phyloP scores from a whole-genome alignment of 2,888 invertebrate genomes.

The Melanchra persicariae region DNA sequence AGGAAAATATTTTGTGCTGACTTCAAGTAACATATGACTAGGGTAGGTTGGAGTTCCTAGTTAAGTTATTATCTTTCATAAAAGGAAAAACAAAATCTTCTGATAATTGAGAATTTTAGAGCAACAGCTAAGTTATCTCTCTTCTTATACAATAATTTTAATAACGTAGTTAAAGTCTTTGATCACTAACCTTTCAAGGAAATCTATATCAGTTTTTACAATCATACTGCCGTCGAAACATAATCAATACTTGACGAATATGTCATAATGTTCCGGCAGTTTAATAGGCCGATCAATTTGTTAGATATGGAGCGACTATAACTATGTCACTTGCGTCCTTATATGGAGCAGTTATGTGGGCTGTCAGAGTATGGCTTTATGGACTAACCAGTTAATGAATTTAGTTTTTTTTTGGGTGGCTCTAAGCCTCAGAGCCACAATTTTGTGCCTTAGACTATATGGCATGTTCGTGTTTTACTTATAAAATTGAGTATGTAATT shows the following conservation, averaged over 20 bases:
- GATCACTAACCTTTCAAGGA: not conserved
- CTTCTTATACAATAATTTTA: too few species aligned
- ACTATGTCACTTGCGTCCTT: not conserved
- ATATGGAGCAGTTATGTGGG: conserved; percentile 41
- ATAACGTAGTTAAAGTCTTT: too few species aligned
- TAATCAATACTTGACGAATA: conserved; percentile 36
- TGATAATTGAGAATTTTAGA: too few species aligned
- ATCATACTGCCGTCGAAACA: not conserved
- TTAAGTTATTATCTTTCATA: too few species aligned
- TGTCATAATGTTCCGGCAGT: conserved; percentile 45
- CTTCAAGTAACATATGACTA: too few species aligned
- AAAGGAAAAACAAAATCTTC: too few species aligned
- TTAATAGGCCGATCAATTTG: conserved; percentile 33
- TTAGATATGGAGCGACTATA: conserved; percentile 41
- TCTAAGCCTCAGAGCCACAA: not conserved
- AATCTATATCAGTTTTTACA: not conserved
- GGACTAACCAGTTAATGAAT: conserved; percentile 31
- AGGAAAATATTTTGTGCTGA: too few species aligned
- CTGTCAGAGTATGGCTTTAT: conserved; percentile 25
- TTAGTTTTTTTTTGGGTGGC: conserved; percentile 10
- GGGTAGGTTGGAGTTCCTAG: too few species aligned
- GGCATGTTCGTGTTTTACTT: not conserved
- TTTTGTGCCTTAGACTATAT: too few species aligned
- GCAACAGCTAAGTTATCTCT: too few species aligned
- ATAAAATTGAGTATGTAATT: not conserved